Base-by-base conservation (phyloP, 2,888 invertebrate genomes). In the Subacronicta megacephala region DNA sequence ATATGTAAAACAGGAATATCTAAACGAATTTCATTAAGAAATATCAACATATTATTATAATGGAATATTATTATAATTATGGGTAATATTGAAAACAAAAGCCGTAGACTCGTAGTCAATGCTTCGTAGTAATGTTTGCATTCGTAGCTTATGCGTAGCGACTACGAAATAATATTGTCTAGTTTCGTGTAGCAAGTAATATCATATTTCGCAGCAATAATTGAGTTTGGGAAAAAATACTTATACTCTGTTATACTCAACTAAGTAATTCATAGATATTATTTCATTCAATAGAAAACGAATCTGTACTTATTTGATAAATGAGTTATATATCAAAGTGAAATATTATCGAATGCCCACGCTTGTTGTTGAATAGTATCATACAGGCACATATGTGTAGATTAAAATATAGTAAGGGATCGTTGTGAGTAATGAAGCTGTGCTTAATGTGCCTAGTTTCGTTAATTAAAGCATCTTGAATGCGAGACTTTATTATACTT, bases 201-300 rank as follows among this genome's bases (percentile, higher is more conserved):
- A 51, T 23, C 46, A 44, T 5, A 51, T 47, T 40, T 52, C 64
- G 58, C 70, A 65, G 47, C 47, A 45, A 26, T 57, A 20, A 62
- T 54, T 62, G 38, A 43, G 52, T 38, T 43, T 61, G 23, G 13
- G 3, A 10, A 12, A 63, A 63, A 50, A 38, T 54, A 16, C 31
- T 54, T 50, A 38, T 46, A 41, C 40, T 56, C 31, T 36, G 12
- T 46, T 47, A n/a, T 51, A 50, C 36, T 63, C 20, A 26, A 7
- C n/a, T 62, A 43, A 57, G 51, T 63, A 57, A 41, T 70, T 52
- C 44, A 69, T 37, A 63, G 62, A 37, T 44, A 69, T 43, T 38
- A 57, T 65, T 63, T 45, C 18, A 23, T 70, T 58, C 64, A 47
- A 68, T 47, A 45, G 16, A 41, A 54, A 54, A 63, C 33, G 15